Evolutionary conservation across 1,140 invertebrate genomes (phyloP), one percentile per base, ranked within the genome.

Genomic region (Drosophila nigrodunni): DNA sequence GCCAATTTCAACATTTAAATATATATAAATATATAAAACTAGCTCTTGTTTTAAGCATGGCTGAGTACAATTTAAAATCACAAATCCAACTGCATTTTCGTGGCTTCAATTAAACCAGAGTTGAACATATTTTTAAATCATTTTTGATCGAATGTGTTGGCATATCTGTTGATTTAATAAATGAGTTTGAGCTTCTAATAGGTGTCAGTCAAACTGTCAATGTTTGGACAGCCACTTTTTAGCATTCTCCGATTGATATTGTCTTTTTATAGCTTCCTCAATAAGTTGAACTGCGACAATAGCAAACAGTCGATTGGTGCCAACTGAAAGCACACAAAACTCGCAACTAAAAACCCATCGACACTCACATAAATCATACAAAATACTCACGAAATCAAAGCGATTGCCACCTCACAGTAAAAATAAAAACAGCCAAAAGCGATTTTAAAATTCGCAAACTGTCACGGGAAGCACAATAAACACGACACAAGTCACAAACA

Each of bases 391-490:
- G 62, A 64, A 77, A 77, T 77, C 70, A 74, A 50, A 52, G 69
- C 74, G 59, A 57, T 71, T 70, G 78, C 37, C 78, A 78, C 62
- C 43, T 77, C 61, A 61, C 64, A 71, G 68, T 37, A 41, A 41
- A 35, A 34, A 13, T 34, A 18, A 77, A 57, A 54, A 57, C 66
- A 13, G 49, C 57, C 64, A 39, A 67, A 66, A 52, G 67, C 49
- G 65, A 11, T 79, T 88, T 87, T 67, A 71, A 87, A 88, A 88
- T 87, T 82, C 82, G 76, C 69, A 71, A 87, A 81, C 82, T 77
- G 82, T 87, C 82, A 80, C 62, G 30, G 57, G 39, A 35, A 77
- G 70, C 76, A 82, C 76, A 86, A 87, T 77, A 74, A 79, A 76
- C 79, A 88, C 64, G 78, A 77, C 60, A 55, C 80, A 77, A 80